Conservation (phyloP, 2,113 vertebrate species). For the Percina caprodes region DNA sequence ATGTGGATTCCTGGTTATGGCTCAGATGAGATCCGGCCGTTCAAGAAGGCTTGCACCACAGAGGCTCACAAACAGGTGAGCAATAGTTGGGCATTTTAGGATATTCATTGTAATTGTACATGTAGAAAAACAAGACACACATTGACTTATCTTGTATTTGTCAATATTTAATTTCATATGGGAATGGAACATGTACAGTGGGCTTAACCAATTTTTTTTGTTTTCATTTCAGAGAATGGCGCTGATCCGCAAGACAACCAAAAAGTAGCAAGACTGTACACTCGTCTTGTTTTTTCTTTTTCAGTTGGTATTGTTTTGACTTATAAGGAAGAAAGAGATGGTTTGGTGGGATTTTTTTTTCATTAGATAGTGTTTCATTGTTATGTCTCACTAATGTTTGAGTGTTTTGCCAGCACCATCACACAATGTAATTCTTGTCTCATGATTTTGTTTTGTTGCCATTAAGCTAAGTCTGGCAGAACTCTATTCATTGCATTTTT, state of each 20-base stretch:
- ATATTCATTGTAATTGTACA: neutral
- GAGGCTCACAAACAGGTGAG: constrained; percentile 99
- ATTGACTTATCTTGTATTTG: neutral
- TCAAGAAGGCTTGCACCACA: constrained; percentile 99
- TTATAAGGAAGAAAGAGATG: constrained; percentile 8
- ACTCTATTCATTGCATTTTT: constrained; percentile 57
- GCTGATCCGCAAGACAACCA: constrained; percentile 98
- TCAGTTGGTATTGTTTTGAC: constrained; percentile 21
- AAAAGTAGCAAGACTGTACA: constrained; percentile 88
- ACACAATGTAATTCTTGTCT: constrained; percentile 53
- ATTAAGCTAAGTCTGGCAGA: constrained; percentile 60
- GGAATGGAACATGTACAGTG: neutral
- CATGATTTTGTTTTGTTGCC: constrained; percentile 48
- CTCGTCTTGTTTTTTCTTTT: constrained; percentile 33
- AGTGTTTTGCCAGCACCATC: constrained; percentile 59
- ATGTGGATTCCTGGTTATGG: constrained; percentile 99
- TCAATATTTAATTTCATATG: constrained; percentile 10
- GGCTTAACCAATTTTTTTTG: neutral
- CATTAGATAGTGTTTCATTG: constrained; percentile 42
- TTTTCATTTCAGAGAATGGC: constrained; percentile 94
- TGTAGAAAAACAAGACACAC: neutral
- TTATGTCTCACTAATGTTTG: constrained; percentile 48
- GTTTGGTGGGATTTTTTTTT: constrained; percentile 28
- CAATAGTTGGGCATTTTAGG: neutral
- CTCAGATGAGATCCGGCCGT: constrained; percentile 97